Conservation (phyloP, 2,113 vertebrate species). For the Pimephales promelas region DNA sequence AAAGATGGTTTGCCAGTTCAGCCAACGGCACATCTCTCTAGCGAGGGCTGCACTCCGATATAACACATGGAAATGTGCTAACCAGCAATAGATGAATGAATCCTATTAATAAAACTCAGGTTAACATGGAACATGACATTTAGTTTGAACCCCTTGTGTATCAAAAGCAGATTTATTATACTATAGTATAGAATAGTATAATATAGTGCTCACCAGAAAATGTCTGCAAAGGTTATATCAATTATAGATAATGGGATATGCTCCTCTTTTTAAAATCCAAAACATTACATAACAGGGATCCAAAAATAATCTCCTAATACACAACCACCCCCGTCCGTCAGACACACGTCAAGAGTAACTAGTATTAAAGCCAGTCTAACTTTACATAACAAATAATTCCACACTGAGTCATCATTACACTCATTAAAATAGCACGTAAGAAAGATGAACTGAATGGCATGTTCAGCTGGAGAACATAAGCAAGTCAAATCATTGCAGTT, state of each 20-base stretch:
- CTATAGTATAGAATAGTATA: background rate
- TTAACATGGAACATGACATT: background rate
- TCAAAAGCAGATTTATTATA: background rate
- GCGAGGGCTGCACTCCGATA: constrained; percentile 52
- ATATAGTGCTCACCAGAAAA: background rate
- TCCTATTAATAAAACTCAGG: background rate
- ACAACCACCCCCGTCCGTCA: background rate
- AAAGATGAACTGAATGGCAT: background rate
- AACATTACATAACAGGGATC: constrained; percentile 9
- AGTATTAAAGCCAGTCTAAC: background rate
- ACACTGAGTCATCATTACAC: background rate
- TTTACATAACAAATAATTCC: constrained; percentile 5
- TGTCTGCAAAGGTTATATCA: background rate
- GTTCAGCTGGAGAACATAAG: background rate
- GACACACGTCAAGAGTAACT: background rate
- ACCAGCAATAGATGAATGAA: constrained; percentile 1
- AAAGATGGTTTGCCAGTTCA: constrained; percentile 61
- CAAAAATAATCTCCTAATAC: background rate
- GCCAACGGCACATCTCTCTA: constrained; percentile 58
- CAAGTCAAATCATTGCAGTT: background rate
- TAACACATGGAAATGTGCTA: constrained; percentile 21
- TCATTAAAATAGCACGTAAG: constrained; percentile 33
- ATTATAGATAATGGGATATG: background rate
- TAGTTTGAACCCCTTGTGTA: background rate
- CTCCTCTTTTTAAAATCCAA: background rate